phyloP scores from a whole-genome alignment of 1,140 invertebrate genomes.

The Aphelinus certus region DNA sequence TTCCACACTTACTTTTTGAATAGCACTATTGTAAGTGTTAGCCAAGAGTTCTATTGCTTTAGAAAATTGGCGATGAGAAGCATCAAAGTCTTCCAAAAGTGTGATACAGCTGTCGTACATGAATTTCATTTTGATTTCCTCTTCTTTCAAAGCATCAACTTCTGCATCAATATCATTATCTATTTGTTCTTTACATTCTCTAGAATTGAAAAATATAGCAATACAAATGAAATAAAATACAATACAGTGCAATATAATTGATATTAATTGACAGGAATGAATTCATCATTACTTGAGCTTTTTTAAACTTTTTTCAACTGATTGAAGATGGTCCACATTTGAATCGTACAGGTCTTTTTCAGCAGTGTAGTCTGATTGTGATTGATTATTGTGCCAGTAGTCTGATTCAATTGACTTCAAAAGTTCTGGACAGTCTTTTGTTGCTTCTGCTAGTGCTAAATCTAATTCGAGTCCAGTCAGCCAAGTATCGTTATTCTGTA shows the following conservation, averaged over 20 bases:
- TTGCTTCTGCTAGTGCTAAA: conserved; percentile 46
- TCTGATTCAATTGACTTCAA: conserved; percentile 47
- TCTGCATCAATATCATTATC: conserved; percentile 56
- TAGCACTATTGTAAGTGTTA: conserved; percentile 51
- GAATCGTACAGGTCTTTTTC: conserved; percentile 52
- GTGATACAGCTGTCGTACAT: conserved; percentile 49
- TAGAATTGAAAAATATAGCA: conserved; percentile 42
- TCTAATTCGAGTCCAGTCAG: conserved; percentile 52
- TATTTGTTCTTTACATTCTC: conserved; percentile 50
- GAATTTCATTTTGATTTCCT: conserved; percentile 51
- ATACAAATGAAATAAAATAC: conserved; percentile 26
- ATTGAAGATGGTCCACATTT: conserved; percentile 52
- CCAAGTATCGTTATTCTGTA: conserved; percentile 51
- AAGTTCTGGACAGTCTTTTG: conserved; percentile 54
- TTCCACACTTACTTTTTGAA: conserved; percentile 49
- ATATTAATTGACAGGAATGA: neutral
- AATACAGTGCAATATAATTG: conserved; percentile 18
- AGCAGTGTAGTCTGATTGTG: conserved; percentile 41
- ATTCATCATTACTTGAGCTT: conserved; percentile 51
- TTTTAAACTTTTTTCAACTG: conserved; percentile 50
- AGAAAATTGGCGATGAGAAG: conserved; percentile 48
- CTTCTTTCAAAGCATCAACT: conserved; percentile 47
- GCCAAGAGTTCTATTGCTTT: conserved; percentile 49
- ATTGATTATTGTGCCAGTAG: conserved; percentile 35
- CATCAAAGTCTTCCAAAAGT: conserved; percentile 52